Conservation (phyloP, 2,888 invertebrate species). For the Zele albiditarsus region DNA sequence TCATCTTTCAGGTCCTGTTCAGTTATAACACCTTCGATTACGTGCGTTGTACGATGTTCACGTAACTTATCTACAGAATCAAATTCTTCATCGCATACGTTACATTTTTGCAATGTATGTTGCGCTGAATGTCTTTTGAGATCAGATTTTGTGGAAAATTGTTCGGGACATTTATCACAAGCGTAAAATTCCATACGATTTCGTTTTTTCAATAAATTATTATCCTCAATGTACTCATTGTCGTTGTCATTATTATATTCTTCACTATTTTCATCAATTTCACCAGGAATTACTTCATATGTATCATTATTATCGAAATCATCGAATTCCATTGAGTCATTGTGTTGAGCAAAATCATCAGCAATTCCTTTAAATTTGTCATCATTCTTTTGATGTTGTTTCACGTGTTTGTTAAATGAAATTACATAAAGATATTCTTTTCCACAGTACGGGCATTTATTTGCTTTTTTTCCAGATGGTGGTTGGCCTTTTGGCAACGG, state of each 20-base stretch:
- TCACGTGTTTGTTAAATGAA: conserved; percentile 69
- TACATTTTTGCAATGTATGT: conserved; percentile 59
- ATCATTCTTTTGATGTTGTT: conserved; percentile 66
- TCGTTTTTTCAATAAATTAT: conserved; percentile 15
- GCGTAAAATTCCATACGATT: conserved; percentile 32
- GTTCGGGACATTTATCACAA: conserved; percentile 59
- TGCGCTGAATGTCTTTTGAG: conserved; percentile 58
- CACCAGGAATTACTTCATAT: conserved; percentile 45
- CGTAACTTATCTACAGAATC: conserved; percentile 61
- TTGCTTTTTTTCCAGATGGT: conserved; percentile 66
- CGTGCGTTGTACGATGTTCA: conserved; percentile 64
- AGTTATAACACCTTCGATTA: conserved; percentile 63
- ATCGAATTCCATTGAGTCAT: conserved; percentile 52
- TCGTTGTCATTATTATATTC: conserved; percentile 31
- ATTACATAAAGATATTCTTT: conserved; percentile 70
- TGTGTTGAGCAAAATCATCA: conserved; percentile 52
- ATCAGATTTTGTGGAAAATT: conserved; percentile 55
- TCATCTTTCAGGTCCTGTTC: conserved; percentile 63
- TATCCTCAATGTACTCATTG: conserved; percentile 13
- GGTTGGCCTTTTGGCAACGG: conserved; percentile 32
- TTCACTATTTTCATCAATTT: conserved; percentile 43
- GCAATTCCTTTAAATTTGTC: conserved; percentile 51
- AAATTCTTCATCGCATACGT: conserved; percentile 62
- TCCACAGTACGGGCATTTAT: conserved; percentile 69
- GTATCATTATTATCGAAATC: conserved; percentile 47